Percentiles rank a stretch among this genome's conserved stretches.
Evolutionary conservation across 2,797 vertebrate genomes (phyloP).

Genomic region (Pseudochromis fuscus): DNA sequence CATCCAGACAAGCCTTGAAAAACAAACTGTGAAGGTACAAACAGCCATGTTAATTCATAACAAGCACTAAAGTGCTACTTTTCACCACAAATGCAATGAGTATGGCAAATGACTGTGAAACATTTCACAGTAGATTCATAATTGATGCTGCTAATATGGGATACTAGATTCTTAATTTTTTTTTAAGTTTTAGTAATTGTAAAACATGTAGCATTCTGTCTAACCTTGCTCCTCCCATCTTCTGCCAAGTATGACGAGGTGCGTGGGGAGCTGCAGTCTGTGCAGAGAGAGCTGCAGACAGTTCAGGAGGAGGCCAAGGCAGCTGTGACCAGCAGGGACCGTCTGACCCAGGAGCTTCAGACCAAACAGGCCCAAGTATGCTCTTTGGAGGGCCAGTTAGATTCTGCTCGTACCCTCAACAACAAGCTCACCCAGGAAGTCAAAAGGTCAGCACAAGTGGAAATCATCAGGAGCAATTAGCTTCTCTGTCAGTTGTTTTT

Average conservation of each 20-base stretch:
- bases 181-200: neutral
- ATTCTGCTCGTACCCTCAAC: constrained; percentile 72
- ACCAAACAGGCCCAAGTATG: constrained; percentile 84
- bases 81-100: neutral
- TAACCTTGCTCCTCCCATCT: neutral
- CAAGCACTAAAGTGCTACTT: neutral
- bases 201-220: neutral
- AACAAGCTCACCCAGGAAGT: constrained; percentile 80
- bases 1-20: constrained; percentile 80
- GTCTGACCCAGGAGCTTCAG: constrained; percentile 84
- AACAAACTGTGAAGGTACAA: constrained; percentile 84
- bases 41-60: neutral
- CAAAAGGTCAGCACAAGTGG: constrained; percentile 78
- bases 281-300: constrained; percentile 80
- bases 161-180: too few species aligned
- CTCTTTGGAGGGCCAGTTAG: constrained; percentile 85
- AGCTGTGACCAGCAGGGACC: constrained; percentile 64
- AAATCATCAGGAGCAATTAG: neutral
- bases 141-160: neutral
- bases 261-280: constrained; percentile 76
- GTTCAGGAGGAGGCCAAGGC: constrained; percentile 74
- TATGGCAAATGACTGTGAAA: constrained; percentile 2
- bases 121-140: neutral
- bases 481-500: neutral
- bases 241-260: constrained; percentile 81